phyloP scores from a whole-genome alignment of 2,113 vertebrate species.

The Aphelocoma coerulescens region DNA sequence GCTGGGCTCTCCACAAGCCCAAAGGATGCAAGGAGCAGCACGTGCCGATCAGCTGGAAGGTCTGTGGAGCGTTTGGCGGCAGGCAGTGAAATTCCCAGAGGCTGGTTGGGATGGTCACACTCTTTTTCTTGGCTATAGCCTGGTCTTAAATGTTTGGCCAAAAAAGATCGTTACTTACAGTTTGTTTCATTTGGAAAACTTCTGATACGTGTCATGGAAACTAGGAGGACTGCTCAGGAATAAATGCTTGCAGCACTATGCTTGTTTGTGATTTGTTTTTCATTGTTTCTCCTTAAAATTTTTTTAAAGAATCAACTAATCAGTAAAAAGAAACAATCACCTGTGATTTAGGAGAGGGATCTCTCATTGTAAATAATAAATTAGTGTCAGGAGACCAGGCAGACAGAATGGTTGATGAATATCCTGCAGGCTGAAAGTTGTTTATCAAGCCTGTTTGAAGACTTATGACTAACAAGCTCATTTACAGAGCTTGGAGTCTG shows the following conservation, averaged over 20 bases:
- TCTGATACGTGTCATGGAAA: background rate
- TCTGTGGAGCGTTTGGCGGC: background rate
- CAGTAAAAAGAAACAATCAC: constrained; percentile 54
- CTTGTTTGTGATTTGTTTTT: constrained; percentile 33
- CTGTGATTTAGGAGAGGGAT: constrained; percentile 53
- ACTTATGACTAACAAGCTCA: constrained; percentile 64
- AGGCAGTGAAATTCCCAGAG: background rate
- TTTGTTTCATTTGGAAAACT: constrained; percentile 32
- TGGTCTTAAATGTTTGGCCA: background rate
- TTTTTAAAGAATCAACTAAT: background rate
- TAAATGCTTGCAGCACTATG: background rate
- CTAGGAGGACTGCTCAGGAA: background rate
- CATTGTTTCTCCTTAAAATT: background rate
- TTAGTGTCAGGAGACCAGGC: constrained; percentile 43
- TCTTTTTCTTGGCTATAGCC: constrained; percentile 2
- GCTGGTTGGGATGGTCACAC: background rate
- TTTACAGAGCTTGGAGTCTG: constrained; percentile 55
- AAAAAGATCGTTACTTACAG: background rate
- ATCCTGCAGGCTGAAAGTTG: constrained; percentile 62
- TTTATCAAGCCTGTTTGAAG: constrained; percentile 65
- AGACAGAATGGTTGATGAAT: constrained; percentile 57
- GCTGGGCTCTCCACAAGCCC: background rate
- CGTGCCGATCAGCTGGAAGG: background rate
- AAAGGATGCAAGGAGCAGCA: background rate
- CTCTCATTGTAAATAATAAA: constrained; percentile 50